Evolutionary conservation across 2,888 invertebrate genomes (phyloP).

Genomic region (Amiota communis): DNA sequence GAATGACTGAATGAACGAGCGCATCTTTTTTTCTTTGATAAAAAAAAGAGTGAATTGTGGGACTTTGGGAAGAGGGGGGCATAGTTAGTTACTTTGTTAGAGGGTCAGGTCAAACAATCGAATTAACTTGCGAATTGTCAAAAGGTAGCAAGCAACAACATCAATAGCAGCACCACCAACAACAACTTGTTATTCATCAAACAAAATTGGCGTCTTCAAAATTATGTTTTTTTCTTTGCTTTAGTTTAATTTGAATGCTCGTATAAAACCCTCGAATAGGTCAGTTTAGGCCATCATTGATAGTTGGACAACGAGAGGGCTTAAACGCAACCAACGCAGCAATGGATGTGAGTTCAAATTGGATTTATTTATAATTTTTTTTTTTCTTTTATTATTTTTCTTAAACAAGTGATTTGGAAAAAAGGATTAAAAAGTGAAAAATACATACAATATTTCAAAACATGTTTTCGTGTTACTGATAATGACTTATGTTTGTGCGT

Average conservation of each 20-base stretch:
- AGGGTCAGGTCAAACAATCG: constrained; percentile 8
- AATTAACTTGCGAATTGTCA: constrained; percentile 24
- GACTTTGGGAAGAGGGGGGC: not conserved
- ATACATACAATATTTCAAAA: no score
- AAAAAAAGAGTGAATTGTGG: not conserved
- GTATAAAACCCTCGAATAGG: constrained; percentile 68
- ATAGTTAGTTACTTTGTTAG: not conserved
- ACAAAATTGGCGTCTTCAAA: not conserved
- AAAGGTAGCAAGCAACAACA: constrained; percentile 27
- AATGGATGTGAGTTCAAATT: constrained; percentile 66
- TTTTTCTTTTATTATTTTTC: constrained; percentile 12
- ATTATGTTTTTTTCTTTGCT: constrained; percentile 17
- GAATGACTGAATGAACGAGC: constrained; percentile 49
- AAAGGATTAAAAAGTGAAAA: not conserved
- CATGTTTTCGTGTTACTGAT: not conserved
- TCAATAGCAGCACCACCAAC: not conserved
- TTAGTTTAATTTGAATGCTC: constrained; percentile 46
- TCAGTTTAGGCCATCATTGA: constrained; percentile 66
- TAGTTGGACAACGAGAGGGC: constrained; percentile 65
- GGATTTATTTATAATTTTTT: constrained; percentile 20
- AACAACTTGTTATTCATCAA: not conserved
- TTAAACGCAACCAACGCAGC: constrained; percentile 64
- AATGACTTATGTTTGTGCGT: constrained; percentile 7
- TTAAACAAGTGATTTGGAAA: constrained; percentile 7
- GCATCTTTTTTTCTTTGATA: not conserved